A percentile compares a stretch with the other conserved stretches of the same genome.
Conservation (phyloP, 2,113 vertebrate genomes). For the Shinisaurus crocodilurus region DNA sequence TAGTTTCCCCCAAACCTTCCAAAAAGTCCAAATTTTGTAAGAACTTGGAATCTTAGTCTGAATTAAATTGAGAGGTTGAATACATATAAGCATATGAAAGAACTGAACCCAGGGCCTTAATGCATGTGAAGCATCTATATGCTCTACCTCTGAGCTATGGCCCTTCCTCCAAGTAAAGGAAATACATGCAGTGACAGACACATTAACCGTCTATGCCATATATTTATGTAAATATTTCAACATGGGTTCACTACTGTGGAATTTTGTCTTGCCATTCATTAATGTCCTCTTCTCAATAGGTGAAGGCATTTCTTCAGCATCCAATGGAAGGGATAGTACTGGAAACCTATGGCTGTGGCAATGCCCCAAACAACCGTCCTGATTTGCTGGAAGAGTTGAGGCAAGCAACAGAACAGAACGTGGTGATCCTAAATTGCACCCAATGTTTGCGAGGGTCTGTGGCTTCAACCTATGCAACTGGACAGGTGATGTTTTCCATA, state of each 20-base stretch:
- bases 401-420: conserved; percentile 77
- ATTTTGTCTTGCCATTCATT: neutral
- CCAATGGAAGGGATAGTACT: conserved; percentile 93
- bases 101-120: neutral
- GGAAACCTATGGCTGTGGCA: conserved; percentile 93
- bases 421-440: conserved; percentile 92
- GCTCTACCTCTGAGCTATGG: too few relatives aligned
- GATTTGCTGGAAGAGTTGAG: conserved; percentile 86
- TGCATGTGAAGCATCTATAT: neutral
- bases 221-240: too few relatives aligned
- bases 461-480: conserved; percentile 84
- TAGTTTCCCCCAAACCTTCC: neutral
- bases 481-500: conserved; percentile 76
- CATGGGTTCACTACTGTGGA: too few relatives aligned
- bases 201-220: too few relatives aligned
- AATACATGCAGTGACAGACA: neutral
- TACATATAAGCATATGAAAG: neutral
- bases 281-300: conserved; percentile 69
- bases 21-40: neutral
- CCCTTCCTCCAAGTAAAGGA: neutral
- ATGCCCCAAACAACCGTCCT: conserved; percentile 86
- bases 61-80: neutral
- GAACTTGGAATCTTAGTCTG: neutral
- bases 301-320: conserved; percentile 89
- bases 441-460: conserved; percentile 91